Base-by-base conservation (phyloP, 2,888 invertebrate species). In the Macrosiphum euphorbiae region DNA sequence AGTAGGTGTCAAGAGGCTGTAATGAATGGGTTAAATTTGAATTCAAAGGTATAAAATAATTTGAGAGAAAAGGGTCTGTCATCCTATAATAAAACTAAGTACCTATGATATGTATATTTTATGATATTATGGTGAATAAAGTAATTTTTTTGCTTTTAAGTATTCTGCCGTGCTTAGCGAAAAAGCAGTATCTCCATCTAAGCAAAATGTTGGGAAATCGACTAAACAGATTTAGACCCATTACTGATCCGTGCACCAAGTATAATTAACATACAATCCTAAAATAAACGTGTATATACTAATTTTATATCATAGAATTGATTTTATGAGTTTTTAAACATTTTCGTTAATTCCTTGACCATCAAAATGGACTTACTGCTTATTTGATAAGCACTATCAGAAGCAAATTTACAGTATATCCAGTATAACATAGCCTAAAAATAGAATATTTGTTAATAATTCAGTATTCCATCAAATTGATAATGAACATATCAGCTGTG, bases 171-270 rank as follows among this genome's bases (percentile, higher is more conserved):
- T 87, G 87, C 87, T 87, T 24, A 52, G 52, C 55, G 55, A 35
- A 55, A 55, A 88, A 55, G 7, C 88, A 55, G 35, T 88, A 41
- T 58, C 26, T 88, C 55, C 35, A 26, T 58, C 55, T 55, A 55
- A 58, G 24, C 88, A 88, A 58, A 88, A 88, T 88, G 55, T 88
- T 35, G 88, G 88, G 8, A 88, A 52, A 88, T 88, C 52, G 52
- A 47, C 86, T 50, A 28, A 86, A 88, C 52, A 88, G 88, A 0
- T 35, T 88, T 35, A 88, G 88, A 52, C 52, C 7, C 88, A n/a
- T 28, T 20, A 88, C 88, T 88, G 52, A 88, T 88, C 50, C 88
- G 88, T 52, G n/a, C 50, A 87, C n/a, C n/a, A 87, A 87, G n/a
- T n/a, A 87, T 50, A 87, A 87, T 87, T 87, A 50, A 87, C 50